Evolutionary conservation across 37 sponge, comb jelly and placozoan genomes (phyloP).

Genomic region (Hexactinellida sp.): DNA sequence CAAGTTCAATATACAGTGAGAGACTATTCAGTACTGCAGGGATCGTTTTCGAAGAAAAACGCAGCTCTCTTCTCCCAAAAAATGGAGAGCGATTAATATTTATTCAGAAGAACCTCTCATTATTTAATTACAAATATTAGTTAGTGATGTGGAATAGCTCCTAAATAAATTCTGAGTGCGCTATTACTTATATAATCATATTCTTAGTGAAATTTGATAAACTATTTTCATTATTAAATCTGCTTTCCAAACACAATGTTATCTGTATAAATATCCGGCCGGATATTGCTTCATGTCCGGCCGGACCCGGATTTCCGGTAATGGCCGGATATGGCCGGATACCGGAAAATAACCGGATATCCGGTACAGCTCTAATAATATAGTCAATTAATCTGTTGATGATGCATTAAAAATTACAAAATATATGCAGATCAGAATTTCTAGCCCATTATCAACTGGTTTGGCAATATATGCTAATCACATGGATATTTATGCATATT

Average conservation of each 20-base stretch:
- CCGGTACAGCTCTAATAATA: background rate
- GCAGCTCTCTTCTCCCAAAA: slow-evolving; percentile 15
- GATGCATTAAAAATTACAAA: too few relatives aligned
- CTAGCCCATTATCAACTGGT: too few relatives aligned
- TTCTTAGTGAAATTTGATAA: too few relatives aligned
- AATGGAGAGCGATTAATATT: slow-evolving; percentile 15
- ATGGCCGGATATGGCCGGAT: background rate
- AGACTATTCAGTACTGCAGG: slow-evolving; percentile 13
- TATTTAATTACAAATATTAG: slow-evolving; percentile 14
- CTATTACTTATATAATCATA: background rate
- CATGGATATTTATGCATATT: too few relatives aligned
- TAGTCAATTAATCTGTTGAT: too few relatives aligned
- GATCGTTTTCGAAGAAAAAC: slow-evolving; percentile 13
- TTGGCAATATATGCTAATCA: too few relatives aligned
- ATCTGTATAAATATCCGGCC: too few relatives aligned
- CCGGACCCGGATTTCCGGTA: background rate
- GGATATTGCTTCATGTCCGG: background rate
- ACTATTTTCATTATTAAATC: too few relatives aligned
- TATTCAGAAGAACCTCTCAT: slow-evolving; percentile 7
- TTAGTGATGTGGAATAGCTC: too few relatives aligned
- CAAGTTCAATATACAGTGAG: slow-evolving; percentile 17
- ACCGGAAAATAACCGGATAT: background rate
- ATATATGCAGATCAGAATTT: too few relatives aligned
- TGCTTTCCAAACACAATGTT: too few relatives aligned
- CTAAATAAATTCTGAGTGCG: too few relatives aligned